These are phyloP conservation scores for Mormoops blainvillei DNA, from an alignment of 2,113 vertebrate species.

Conservation along the genomic window DNA sequence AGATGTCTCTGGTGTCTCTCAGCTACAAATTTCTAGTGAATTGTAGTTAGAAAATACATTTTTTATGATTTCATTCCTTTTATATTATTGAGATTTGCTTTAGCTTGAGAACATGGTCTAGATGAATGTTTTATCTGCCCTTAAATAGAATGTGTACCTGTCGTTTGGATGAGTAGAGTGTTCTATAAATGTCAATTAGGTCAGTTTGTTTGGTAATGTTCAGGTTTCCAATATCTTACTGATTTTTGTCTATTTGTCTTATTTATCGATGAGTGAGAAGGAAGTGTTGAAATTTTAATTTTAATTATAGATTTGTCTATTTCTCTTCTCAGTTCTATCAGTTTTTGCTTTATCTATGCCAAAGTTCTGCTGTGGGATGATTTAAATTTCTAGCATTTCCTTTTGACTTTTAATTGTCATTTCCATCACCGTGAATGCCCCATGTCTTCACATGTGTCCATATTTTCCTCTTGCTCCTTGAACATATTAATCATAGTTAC, in stretches of 20 bases:
- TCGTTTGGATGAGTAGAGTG: not conserved
- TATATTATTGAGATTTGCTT: not conserved
- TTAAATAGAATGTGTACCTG: not conserved
- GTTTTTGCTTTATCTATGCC: not conserved
- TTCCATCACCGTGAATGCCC: not conserved
- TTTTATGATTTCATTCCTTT: not conserved
- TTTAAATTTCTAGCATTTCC: not conserved
- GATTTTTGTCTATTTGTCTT: not conserved
- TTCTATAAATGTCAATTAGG: not conserved
- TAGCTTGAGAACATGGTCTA: not conserved
- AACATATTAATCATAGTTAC: not conserved
- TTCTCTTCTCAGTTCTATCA: not conserved
- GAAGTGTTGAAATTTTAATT: not conserved
- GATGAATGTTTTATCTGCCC: not conserved
- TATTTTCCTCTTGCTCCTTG: not conserved
- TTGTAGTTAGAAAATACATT: not conserved
- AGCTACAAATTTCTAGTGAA: not conserved
- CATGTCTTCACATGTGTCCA: not conserved
- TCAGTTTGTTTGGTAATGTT: not conserved
- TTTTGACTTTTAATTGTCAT: not conserved
- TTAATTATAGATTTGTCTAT: not conserved
- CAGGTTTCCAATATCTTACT: not conserved
- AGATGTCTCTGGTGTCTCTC: not conserved
- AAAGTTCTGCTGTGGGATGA: not conserved
- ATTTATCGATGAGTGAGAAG: not conserved